Evolutionary conservation across 1,140 invertebrate species (phyloP).

Genomic region (Lasaia peninsularis): DNA sequence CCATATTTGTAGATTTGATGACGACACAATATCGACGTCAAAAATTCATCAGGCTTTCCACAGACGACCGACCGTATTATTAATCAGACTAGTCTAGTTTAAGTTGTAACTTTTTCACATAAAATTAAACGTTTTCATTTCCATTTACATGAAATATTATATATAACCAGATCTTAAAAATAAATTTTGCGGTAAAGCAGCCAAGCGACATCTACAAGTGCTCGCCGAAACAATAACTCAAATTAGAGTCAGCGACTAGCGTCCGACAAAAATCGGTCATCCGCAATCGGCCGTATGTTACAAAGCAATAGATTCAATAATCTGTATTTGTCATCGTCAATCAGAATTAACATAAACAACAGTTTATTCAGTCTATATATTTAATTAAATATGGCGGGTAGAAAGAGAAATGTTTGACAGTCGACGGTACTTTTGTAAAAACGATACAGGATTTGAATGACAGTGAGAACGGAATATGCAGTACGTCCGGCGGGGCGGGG

Average conservation of each 20-base stretch:
- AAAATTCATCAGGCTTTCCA: not conserved
- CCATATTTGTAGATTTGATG: not conserved
- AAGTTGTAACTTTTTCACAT: too few species aligned
- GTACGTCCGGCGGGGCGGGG: constrained; percentile 5
- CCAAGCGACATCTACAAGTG: too few species aligned
- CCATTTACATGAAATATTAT: too few species aligned
- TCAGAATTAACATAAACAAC: constrained; percentile 1
- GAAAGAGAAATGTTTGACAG: not conserved
- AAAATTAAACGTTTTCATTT: too few species aligned
- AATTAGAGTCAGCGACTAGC: not conserved
- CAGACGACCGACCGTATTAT: not conserved
- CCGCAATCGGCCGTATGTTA: not conserved
- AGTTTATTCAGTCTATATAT: not conserved
- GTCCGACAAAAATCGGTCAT: not conserved
- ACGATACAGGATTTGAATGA: not conserved
- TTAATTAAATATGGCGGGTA: constrained; percentile 2
- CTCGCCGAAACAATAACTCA: too few species aligned
- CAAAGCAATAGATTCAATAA: constrained; percentile 2
- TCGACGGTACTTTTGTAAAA: not conserved
- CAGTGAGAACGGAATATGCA: constrained; percentile 6
- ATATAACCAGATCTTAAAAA: too few species aligned
- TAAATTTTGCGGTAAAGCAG: too few species aligned
- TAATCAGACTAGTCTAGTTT: not conserved
- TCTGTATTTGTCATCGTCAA: constrained; percentile 4
- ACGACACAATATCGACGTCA: not conserved